phyloP scores from a whole-genome alignment of 2,888 invertebrate species.

The Ypsolopha scabrella region DNA sequence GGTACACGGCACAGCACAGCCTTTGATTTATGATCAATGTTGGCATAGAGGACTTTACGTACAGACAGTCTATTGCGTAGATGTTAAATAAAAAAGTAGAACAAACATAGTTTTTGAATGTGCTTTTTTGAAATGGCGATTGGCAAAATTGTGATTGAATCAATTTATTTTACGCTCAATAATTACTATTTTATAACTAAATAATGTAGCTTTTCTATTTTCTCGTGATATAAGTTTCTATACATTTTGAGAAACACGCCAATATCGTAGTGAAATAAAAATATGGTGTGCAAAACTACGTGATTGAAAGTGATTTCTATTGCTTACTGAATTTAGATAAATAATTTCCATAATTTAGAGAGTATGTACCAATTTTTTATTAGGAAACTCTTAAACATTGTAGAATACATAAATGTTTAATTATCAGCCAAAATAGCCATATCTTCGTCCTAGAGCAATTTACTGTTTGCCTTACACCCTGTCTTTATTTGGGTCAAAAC shows the following conservation, averaged over 20 bases:
- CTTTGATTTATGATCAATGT: too few relatives aligned
- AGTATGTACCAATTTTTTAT: neutral
- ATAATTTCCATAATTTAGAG: neutral
- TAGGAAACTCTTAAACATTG: neutral
- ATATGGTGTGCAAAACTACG: slow-evolving; percentile 30
- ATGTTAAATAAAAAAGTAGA: neutral
- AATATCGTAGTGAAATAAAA: slow-evolving; percentile 22
- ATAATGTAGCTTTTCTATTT: slow-evolving; percentile 32
- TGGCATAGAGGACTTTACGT: neutral
- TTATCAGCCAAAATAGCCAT: neutral
- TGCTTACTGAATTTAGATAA: slow-evolving; percentile 16
- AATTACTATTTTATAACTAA: slow-evolving; percentile 30
- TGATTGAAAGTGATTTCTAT: slow-evolving; percentile 32
- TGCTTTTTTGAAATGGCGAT: slow-evolving; percentile 59
- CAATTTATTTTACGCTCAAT: slow-evolving; percentile 36
- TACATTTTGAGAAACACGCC: slow-evolving; percentile 21
- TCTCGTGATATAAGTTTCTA: slow-evolving; percentile 21
- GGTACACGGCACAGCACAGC: too few relatives aligned
- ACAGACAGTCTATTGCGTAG: too few relatives aligned
- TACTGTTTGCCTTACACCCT: neutral
- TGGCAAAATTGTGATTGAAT: slow-evolving; percentile 39
- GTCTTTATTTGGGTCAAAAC: slow-evolving; percentile 1
- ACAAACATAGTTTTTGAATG: slow-evolving; percentile 18
- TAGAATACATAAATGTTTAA: neutral
- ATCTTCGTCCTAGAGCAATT: neutral